Percentiles rank a stretch among this genome's conserved stretches.
phyloP scores from a whole-genome alignment of 2,888 invertebrate genomes.

The Agrotis clavis region DNA sequence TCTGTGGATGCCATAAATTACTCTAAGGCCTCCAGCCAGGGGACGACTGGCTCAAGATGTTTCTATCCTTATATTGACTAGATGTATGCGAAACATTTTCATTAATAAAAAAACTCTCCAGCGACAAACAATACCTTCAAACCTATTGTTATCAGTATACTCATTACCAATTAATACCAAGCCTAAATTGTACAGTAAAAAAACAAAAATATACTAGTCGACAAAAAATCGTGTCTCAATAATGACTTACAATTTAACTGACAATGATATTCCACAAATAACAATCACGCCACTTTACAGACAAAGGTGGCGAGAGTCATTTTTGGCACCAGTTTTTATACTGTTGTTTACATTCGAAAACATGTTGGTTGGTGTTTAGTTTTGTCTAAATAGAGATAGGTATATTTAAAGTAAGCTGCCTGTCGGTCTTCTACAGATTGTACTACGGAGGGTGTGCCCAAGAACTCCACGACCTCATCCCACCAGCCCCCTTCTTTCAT shows the following conservation, averaged over 20 bases:
- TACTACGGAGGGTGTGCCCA: no score
- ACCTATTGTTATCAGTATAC: not conserved
- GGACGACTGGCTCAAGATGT: not conserved
- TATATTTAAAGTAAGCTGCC: no score
- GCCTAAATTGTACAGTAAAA: no score
- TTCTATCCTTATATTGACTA: not conserved
- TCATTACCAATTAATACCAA: not conserved
- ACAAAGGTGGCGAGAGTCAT: constrained; percentile 36
- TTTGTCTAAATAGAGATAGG: not conserved
- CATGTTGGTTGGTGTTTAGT: constrained; percentile 11
- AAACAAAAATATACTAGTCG: not conserved
- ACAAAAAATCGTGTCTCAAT: not conserved
- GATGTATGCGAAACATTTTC: not conserved
- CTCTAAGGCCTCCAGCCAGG: no score
- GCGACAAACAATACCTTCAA: constrained; percentile 1
- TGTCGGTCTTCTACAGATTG: no score
- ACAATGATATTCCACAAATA: constrained; percentile 21
- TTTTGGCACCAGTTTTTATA: constrained; percentile 40
- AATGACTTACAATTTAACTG: not conserved
- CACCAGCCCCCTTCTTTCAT: no score
- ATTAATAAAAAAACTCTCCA: not conserved
- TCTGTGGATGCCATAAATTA: no score
- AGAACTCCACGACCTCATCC: no score
- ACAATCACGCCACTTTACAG: constrained; percentile 5
- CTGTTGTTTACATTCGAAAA: not conserved